Evolutionary conservation across 2,888 invertebrate species (phyloP).

Genomic region (Drosophila fungiperda): DNA sequence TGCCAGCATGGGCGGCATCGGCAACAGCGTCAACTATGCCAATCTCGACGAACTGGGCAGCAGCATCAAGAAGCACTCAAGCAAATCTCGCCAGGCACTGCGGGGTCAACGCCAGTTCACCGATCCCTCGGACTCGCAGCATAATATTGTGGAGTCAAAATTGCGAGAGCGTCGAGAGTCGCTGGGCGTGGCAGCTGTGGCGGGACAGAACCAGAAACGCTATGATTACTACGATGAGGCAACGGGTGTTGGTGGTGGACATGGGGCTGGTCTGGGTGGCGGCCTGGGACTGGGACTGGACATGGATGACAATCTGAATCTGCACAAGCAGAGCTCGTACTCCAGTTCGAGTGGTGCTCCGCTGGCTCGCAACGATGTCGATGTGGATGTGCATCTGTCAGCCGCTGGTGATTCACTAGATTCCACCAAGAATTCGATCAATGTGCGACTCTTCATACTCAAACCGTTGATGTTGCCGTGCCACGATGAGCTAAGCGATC

Average conservation of each 20-base stretch:
- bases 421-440: slow-evolving; percentile 66
- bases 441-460: slow-evolving; percentile 86
- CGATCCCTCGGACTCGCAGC: slow-evolving; percentile 58
- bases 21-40: slow-evolving; percentile 59
- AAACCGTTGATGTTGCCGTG: slow-evolving; percentile 87
- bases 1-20: slow-evolving; percentile 68
- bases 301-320: slow-evolving; percentile 79
- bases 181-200: slow-evolving; percentile 56
- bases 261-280: slow-evolving; percentile 21
- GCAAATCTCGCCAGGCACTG: slow-evolving; percentile 70
- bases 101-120: slow-evolving; percentile 74
- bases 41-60: slow-evolving; percentile 61
- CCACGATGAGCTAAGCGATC: slow-evolving; percentile 87
- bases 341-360: slow-evolving; percentile 22
- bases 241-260: slow-evolving; percentile 46
- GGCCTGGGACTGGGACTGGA: slow-evolving; percentile 56
- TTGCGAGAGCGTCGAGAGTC: slow-evolving; percentile 60
- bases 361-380: slow-evolving; percentile 65
- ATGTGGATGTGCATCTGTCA: slow-evolving; percentile 59
- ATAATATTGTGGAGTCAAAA: slow-evolving; percentile 67
- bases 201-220: slow-evolving; percentile 65
- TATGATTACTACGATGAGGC: slow-evolving; percentile 71
- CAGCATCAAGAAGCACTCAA: slow-evolving; percentile 53
- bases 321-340: slow-evolving; percentile 72
- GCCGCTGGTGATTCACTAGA: slow-evolving; percentile 56